Conservation (phyloP, 1,140 invertebrate species). For the Philopotamus ludificatus region DNA sequence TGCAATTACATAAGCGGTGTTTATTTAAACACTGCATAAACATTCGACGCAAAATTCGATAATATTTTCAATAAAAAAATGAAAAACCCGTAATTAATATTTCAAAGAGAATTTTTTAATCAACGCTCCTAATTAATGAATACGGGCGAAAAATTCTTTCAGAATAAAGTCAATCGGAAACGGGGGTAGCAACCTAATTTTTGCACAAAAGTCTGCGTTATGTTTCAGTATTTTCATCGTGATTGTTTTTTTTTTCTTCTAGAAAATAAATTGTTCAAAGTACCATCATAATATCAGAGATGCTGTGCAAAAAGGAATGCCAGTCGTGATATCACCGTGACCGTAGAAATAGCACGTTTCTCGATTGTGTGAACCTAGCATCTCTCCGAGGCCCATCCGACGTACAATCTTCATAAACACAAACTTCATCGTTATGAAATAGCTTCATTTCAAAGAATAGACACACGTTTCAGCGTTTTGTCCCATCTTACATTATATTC, state of each 20-base stretch:
- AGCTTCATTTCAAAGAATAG: no score
- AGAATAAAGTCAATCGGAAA: conserved; percentile 17
- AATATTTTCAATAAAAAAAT: neutral
- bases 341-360: neutral
- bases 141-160: conserved; percentile 10
- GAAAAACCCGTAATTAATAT: conserved; percentile 19
- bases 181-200: neutral
- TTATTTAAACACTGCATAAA: neutral
- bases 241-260: neutral
- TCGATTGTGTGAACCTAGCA: neutral
- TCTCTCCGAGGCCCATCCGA: neutral
- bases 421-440: no score
- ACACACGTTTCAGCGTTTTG: neutral
- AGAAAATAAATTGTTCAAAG: neutral
- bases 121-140: conserved; percentile 23
- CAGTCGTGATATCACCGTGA: neutral
- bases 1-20: no score
- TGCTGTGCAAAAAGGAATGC: neutral
- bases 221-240: neutral
- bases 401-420: neutral
- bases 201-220: neutral
- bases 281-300: neutral
- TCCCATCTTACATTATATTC: neutral
- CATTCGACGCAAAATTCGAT: no score
- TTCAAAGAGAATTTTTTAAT: conserved; percentile 16